Evolutionary conservation across 2,113 vertebrate genomes (phyloP), one percentile per base, ranked within the genome.

Genomic region (Sinocyclocheilus maitianheensis): DNA sequence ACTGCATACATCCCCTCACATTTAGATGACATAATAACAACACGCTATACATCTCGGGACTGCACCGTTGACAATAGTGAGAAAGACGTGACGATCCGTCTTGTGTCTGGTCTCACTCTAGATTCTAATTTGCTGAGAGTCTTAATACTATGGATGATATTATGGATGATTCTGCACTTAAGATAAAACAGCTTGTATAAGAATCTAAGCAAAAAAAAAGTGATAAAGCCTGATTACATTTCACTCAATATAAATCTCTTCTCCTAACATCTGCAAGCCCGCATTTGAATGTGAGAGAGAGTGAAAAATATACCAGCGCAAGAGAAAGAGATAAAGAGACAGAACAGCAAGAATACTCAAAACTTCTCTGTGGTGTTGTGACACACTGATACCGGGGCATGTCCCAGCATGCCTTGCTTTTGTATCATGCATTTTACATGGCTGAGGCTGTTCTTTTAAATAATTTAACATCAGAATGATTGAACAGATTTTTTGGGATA

Each of bases 341-440:
- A 60, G 55, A 60, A 9, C 55, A 60, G 18, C 3, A 77, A 16
- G 22, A 43, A 34, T 34, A 34, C 16, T 34, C 40, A 30, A 51
- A 63, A 20, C 10, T 0, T 83, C 14, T 53, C 20, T 9, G 46
- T 34, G 22, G 63, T 80, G 26, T 40, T 78, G 30, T 43, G 71
- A 53, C 60, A 51, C n/a, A 81, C 79, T 55, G 43, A 71, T 53
- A 20, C 55, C 26, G 40, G n/a, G 46, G 37, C 26, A 58, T 58
- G 80, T 55, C 63, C 72, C 60, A 87, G 22, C 86, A 84, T 60
- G 62, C 22, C n/a, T 12, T 58, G n/a, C 48, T 46, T 75, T 18
- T 43, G 16, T 22, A 48, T 37, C 16, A 71, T 48, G 26, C 12
- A 69, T 65, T 65, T 82, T 26, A 71, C 26, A 71, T 9, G 9